phyloP scores from a whole-genome alignment of 1,140 invertebrate genomes.

The Atta colombica region DNA sequence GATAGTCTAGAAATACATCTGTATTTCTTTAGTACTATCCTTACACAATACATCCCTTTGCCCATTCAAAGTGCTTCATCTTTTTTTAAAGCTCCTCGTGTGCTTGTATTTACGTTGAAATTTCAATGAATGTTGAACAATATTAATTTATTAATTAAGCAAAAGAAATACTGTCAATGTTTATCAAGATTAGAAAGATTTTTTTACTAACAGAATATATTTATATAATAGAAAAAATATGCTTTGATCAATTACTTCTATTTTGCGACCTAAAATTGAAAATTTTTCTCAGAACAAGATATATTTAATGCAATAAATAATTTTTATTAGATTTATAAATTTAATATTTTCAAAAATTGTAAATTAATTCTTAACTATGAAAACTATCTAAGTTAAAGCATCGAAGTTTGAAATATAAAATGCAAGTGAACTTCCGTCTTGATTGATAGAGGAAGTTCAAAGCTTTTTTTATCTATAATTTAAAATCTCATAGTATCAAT shows the following conservation, averaged over 20 bases:
- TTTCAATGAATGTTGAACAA: background rate
- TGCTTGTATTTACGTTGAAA: background rate
- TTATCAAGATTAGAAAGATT: background rate
- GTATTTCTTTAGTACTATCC: background rate
- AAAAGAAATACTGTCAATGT: background rate
- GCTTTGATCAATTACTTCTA: background rate
- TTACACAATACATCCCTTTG: background rate
- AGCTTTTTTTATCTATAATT: too few species aligned
- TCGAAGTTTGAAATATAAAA: too few species aligned
- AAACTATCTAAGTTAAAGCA: too few species aligned
- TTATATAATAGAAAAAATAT: background rate
- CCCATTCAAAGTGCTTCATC: background rate
- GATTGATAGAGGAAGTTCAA: too few species aligned
- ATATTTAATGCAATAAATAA: background rate
- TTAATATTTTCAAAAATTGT: too few species aligned
- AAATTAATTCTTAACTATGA: too few species aligned
- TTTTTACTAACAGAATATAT: conserved; percentile 3
- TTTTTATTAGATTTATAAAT: background rate
- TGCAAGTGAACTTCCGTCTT: too few species aligned
- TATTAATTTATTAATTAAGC: background rate
- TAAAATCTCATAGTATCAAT: too few species aligned
- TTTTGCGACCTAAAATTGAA: background rate
- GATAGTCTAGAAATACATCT: background rate
- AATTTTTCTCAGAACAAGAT: background rate
- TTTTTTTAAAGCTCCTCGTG: background rate